These are phyloP conservation scores for Mallateleia sp. DNA, from an alignment of 2,888 invertebrate genomes.

Conservation along the genomic window DNA sequence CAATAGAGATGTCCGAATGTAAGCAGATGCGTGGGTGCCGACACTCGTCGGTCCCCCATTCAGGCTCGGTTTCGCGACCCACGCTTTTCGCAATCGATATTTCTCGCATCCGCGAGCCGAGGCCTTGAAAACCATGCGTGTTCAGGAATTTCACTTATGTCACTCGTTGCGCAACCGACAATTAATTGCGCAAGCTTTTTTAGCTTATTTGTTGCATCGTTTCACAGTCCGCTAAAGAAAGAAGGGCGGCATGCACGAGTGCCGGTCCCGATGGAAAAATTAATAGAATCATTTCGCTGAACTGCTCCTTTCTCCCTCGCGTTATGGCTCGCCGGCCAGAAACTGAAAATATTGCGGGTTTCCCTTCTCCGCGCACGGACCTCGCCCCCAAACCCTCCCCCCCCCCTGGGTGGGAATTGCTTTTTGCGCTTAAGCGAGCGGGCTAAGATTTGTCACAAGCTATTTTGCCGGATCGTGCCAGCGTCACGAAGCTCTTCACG, in stretches of 20 bases:
- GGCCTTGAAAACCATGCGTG: slow-evolving; percentile 65
- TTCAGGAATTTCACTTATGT: slow-evolving; percentile 58
- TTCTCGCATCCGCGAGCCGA: slow-evolving; percentile 47
- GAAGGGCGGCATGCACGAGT: slow-evolving; percentile 89
- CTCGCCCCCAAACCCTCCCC: not conserved
- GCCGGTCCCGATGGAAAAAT: slow-evolving; percentile 89
- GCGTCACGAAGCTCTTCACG: slow-evolving; percentile 61
- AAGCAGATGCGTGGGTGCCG: slow-evolving; percentile 81
- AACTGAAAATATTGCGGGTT: slow-evolving; percentile 84
- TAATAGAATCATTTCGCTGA: slow-evolving; percentile 89
- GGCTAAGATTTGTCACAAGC: slow-evolving; percentile 86
- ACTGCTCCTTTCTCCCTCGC: slow-evolving; percentile 80
- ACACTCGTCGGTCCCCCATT: slow-evolving; percentile 77
- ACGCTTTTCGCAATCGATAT: slow-evolving; percentile 79
- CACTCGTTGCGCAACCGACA: slow-evolving; percentile 25
- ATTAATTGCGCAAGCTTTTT: slow-evolving; percentile 48
- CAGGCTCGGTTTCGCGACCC: slow-evolving; percentile 77
- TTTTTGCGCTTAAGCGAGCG: slow-evolving; percentile 85
- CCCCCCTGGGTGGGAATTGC: slow-evolving; percentile 82
- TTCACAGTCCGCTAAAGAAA: slow-evolving; percentile 66
- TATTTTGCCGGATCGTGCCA: slow-evolving; percentile 75
- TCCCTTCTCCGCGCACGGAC: slow-evolving; percentile 68
- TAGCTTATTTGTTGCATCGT: slow-evolving; percentile 15
- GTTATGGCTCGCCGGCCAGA: slow-evolving; percentile 70
- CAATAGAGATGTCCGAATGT: slow-evolving; percentile 84